Conservation (phyloP, 2,888 invertebrate species). For the Aphelenchoides bicaudatus region DNA sequence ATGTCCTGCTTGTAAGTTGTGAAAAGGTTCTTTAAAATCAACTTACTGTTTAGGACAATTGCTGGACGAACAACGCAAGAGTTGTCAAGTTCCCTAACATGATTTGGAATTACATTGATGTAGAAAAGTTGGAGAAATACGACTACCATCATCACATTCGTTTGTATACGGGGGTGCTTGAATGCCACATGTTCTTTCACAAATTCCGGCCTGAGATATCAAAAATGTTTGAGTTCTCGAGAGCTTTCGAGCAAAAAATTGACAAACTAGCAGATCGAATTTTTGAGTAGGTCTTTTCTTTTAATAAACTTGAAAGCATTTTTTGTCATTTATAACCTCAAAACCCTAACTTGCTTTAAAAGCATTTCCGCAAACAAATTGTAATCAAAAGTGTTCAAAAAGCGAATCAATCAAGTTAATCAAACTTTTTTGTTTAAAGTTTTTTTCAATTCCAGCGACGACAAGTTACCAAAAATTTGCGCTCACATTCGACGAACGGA, state of each 20-base stretch:
- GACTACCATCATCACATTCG: not conserved
- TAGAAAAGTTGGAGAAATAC: not conserved
- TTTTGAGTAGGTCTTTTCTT: conserved; percentile 1
- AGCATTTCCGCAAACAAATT: too few relatives aligned
- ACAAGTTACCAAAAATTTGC: conserved; percentile 2
- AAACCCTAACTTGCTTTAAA: too few relatives aligned
- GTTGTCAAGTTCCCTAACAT: not conserved
- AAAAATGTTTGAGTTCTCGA: conserved; percentile 2
- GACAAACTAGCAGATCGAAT: not conserved
- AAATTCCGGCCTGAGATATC: not conserved
- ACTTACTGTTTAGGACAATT: not conserved
- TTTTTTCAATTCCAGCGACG: conserved; percentile 1
- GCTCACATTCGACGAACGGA: not conserved
- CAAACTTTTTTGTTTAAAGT: too few relatives aligned
- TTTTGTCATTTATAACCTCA: too few relatives aligned
- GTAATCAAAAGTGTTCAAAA: too few relatives aligned
- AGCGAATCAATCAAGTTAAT: too few relatives aligned
- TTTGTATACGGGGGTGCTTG: not conserved
- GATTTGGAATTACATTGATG: not conserved
- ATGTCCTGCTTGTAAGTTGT: too few relatives aligned
- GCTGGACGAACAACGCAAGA: not conserved
- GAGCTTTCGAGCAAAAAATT: not conserved
- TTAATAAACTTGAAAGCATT: too few relatives aligned
- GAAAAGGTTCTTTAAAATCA: too few relatives aligned
- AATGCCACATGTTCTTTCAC: conserved; percentile 3